Evolutionary conservation across 2,797 vertebrate genomes (phyloP).

Genomic region (Toxotes lorentzi): DNA sequence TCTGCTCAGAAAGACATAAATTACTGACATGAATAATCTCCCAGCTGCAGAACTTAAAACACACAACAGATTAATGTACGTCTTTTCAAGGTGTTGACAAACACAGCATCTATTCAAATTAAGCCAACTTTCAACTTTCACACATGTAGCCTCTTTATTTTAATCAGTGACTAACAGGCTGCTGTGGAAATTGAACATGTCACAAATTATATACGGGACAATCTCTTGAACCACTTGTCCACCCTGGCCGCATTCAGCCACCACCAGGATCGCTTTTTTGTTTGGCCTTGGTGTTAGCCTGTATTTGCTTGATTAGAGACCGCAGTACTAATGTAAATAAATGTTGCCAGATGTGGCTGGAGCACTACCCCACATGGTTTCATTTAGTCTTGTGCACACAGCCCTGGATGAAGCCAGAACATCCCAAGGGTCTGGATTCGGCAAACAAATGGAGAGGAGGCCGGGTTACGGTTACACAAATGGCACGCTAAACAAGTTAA

Average conservation of each 20-base stretch:
- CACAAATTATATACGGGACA: constrained; percentile 23
- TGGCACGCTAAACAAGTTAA: constrained; percentile 25
- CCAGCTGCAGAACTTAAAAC: constrained; percentile 16
- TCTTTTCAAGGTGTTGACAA: constrained; percentile 27
- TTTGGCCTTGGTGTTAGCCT: constrained; percentile 54
- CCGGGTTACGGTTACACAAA: constrained; percentile 10
- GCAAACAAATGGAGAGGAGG: constrained; percentile 22
- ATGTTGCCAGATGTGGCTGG: constrained; percentile 77
- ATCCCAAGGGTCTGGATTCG: constrained; percentile 25
- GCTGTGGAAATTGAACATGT: constrained; percentile 32
- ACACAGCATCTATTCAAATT: constrained; percentile 23
- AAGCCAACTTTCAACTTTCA: background rate
- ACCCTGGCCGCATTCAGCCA: background rate
- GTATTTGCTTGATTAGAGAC: constrained; percentile 78
- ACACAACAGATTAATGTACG: constrained; percentile 15
- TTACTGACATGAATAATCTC: constrained; percentile 31
- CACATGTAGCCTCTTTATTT: background rate
- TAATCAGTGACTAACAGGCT: background rate
- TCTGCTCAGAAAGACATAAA: constrained; percentile 27
- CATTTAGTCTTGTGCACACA: constrained; percentile 39
- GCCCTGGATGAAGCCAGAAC: constrained; percentile 22
- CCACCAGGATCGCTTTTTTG: constrained; percentile 39
- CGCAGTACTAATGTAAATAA: constrained; percentile 73
- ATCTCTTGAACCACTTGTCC: constrained; percentile 18
- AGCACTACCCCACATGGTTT: constrained; percentile 60